These are phyloP conservation scores for Eristalis tenax DNA, from an alignment of 2,888 invertebrate species.

Conservation along the genomic window DNA sequence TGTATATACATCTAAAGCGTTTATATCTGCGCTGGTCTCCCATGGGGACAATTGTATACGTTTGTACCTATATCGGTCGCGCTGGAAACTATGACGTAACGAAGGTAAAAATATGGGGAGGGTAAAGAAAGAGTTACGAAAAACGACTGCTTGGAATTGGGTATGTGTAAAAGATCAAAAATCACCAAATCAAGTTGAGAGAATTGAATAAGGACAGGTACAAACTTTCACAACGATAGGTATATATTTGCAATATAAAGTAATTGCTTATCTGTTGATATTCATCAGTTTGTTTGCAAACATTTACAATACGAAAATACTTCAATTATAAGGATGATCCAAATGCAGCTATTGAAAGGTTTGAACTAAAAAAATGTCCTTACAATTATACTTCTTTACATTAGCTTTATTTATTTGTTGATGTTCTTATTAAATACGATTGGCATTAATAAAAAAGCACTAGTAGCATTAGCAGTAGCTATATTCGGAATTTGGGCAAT, in stretches of 20 bases:
- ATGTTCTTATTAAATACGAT: neutral
- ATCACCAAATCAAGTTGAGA: conserved; percentile 27
- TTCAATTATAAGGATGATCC: too few species aligned
- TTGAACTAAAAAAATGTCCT: too few species aligned
- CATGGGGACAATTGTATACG: conserved; percentile 26
- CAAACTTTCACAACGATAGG: neutral
- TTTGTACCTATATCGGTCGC: neutral
- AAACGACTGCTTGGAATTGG: conserved; percentile 6
- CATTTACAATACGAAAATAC: too few species aligned
- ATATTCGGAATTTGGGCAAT: conserved; percentile 3
- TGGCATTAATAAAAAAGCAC: neutral
- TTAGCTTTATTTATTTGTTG: neutral
- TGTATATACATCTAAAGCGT: too few species aligned
- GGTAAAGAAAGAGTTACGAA: conserved; percentile 9
- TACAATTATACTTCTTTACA: too few species aligned
- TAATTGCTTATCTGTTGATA: neutral
- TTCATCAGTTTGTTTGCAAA: too few species aligned
- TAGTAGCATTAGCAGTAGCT: neutral
- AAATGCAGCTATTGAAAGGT: too few species aligned
- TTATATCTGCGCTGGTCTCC: too few species aligned
- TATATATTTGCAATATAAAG: neutral
- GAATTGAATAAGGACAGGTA: conserved; percentile 24
- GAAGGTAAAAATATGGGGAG: neutral
- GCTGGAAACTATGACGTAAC: conserved; percentile 3
- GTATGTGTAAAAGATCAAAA: conserved; percentile 39